Evolutionary conservation across 2,113 vertebrate species (phyloP), one percentile per base, ranked within the genome.

Genomic region (Sturnira hondurensis): DNA sequence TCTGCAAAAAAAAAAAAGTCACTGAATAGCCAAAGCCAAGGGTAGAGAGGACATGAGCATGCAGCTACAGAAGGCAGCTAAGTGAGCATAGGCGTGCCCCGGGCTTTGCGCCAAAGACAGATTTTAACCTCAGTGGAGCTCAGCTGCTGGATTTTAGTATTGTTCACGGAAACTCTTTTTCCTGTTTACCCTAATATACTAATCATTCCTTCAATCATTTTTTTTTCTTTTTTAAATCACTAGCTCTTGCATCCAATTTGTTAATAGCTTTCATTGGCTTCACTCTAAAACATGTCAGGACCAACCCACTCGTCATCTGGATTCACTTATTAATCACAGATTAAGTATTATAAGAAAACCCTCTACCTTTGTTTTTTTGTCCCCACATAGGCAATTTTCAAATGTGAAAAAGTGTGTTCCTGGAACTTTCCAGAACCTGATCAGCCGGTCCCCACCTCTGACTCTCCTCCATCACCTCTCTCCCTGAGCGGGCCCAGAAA

Each of bases 191-290:
- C 86, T 96, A 96, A 98, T 97, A 92, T 61, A 77, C 28, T 86
- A 92, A 96, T 86, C 65, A 89, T 97, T 95, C 77, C 58, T 92
- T 97, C 89, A 96, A 90, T 83, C 94, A 2, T 96, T n/a, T n/a
- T n/a, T n/a, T n/a, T n/a, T n/a, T n/a, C n/a, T n/a, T n/a, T n/a
- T n/a, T 61, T 80, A n/a, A 96, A 97, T 96, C 91, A 76, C 90
- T 97, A 93, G 63, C 61, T 95, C 93, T 71, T 31, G 89, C 74
- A 95, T 96, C 96, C 87, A 94, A 91, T 97, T 95, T 98, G 56
- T 93, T 96, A 97, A 97, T 80, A 97, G 96, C 93, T 94, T 88
- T 96, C 88, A 81, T 77, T 96, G 97, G 90, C 73, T 97, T 97
- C 97, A 97, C 93, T 73, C 63, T 96, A 96, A 98, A 93, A 94